Evolutionary conservation across 2,888 invertebrate genomes (phyloP), one percentile per base, ranked within the genome.

Genomic region (Mimachlamys varia): DNA sequence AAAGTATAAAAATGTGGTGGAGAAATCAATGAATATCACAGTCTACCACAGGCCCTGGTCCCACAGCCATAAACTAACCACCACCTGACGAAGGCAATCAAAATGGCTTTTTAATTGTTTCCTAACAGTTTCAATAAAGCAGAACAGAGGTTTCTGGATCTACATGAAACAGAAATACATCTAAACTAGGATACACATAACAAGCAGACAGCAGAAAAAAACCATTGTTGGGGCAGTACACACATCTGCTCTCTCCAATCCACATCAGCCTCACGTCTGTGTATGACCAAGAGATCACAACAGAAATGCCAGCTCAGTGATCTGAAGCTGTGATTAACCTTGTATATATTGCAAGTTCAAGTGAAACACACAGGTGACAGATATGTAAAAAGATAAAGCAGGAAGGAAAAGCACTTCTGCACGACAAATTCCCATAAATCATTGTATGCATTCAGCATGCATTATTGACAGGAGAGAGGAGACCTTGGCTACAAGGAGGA

Each of bases 291-390:
- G 76, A 76, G 76, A 76, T 76, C 76, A 76, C 27, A 76, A 76
- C 76, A 76, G 22, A 76, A 76, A 76, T 76, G 76, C 76, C 76
- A 76, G 33, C 76, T 76, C 76, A 1, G 33, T 76, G 76, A 76
- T 76, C 76, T 10, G 27, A 27, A 76, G 27, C 76, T 76, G 76
- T 76, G 76, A 76, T 76, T 76, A 76, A 33, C 7, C 12, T 2
- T 76, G 76, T 76, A 76, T 76, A 76, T 76, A 76, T 76, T 76
- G 76, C 76, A 76, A 76, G 76, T 76, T 76, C 76, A 76, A 76
- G 76, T 27, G 76, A 76, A 76, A 76, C 76, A 76, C 76, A 76
- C 76, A 76, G 27, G 76, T 76, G 76, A 76, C 76, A 76, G 76
- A 76, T 33, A 76, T 76, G 76, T 76, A 76, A 27, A 76, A 76